Base-by-base conservation (phyloP, 2,888 invertebrate species). In the Allophyes oxyacanthae region DNA sequence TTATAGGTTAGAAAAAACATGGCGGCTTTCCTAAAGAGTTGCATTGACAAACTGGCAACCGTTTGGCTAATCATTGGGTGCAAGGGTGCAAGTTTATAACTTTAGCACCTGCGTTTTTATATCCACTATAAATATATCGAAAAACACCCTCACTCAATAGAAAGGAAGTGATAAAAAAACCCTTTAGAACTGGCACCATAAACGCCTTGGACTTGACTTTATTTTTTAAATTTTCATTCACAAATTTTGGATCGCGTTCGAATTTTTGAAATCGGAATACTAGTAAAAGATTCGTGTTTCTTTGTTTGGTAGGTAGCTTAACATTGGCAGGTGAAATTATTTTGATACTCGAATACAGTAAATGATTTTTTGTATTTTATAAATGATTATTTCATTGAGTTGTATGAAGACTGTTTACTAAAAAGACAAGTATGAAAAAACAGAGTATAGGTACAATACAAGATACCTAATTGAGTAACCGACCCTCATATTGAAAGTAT, bases 91-190 rank as follows among this genome's bases (percentile, higher is more conserved):
- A 83, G 79, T 79, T 86, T 81, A 87, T 83, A 84, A 83, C 91
- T 85, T n/a, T 83, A 82, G 81, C 92, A 93, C 92, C 93, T 93
- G 94, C 87, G 75, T 80, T 81, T 90, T 92, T 91, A 90, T 90
- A 86, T 79, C 83, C 72, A 78, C 60, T 56, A 83, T 79, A 83
- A 82, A 84, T 77, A 78, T 76, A 64, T 69, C 55, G 25, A 75
- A 72, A 78, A 75, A 80, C 81, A 82, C 79, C 74, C 59, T 49
- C 40, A 52, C 67, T 83, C 80, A 92, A 92, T 84, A 81, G 68
- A 81, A 84, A 91, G 94, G 94, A 93, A 93, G 92, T 88, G 78
- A 79, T 87, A 89, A 90, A 91, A n/a, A 87, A 89, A 82, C 62
- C 73, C 43, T 68, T 78, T 80, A 87, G 85, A 85, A 84, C 81